A percentile compares a stretch with the other conserved stretches of the same genome.
These are phyloP conservation scores for Graphium colonna DNA, from an alignment of 2,888 invertebrate species.

Conservation along the genomic window DNA sequence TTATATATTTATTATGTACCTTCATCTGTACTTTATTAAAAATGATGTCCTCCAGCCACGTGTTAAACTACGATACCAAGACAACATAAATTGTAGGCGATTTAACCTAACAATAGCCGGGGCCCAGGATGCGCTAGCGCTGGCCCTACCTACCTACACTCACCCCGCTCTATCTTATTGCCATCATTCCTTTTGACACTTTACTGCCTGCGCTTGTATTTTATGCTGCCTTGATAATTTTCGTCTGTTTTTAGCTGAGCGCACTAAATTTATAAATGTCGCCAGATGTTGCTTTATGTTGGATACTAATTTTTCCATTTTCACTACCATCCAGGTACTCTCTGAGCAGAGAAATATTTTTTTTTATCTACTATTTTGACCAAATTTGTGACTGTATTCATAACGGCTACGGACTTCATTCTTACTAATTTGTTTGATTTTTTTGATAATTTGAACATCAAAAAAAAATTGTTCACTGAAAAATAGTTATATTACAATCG, in stretches of 20 bases:
- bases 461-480: too few species aligned
- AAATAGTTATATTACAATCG: too few species aligned
- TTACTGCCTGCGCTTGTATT: constrained; percentile 60
- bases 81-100: constrained; percentile 58
- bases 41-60: constrained; percentile 8
- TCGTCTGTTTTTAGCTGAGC: constrained; percentile 5
- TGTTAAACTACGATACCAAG: constrained; percentile 32
- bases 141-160: constrained; percentile 51
- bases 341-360: too few species aligned
- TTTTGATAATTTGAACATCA: too few species aligned
- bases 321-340: too few species aligned
- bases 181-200: constrained; percentile 67
- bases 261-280: constrained; percentile 15
- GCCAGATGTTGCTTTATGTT: constrained; percentile 7
- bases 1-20: background rate
- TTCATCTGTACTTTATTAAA: background rate
- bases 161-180: constrained; percentile 61
- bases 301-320: too few species aligned
- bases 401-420: too few species aligned
- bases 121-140: constrained; percentile 45
- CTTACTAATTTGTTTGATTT: too few species aligned
- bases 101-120: constrained; percentile 59
- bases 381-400: too few species aligned
- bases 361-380: too few species aligned
- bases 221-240: constrained; percentile 41